Evolutionary conservation across 2,797 vertebrate species (phyloP).

Genomic region (Coreius guichenoti): DNA sequence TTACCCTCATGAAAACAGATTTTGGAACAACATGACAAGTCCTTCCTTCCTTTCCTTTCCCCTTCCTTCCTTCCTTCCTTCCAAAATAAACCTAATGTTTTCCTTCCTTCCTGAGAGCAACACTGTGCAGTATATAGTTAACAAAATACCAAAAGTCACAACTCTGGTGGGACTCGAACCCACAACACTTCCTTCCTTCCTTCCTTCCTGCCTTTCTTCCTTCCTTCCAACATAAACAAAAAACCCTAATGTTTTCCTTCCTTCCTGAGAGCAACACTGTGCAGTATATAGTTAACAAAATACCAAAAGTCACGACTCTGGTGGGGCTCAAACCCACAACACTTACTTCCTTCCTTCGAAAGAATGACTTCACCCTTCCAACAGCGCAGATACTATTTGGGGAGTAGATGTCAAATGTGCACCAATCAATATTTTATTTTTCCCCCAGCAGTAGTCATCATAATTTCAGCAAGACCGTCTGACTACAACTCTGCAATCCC

Average conservation of each 20-base stretch:
- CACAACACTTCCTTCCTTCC: conserved; percentile 76
- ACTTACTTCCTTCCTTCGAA: not conserved
- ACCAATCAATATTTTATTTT: conserved; percentile 2
- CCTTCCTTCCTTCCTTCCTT: no score
- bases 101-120: no score
- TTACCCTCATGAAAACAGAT: not conserved
- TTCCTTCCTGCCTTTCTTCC: no score
- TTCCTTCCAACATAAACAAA: no score
- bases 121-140: no score
- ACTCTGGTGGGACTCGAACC: conserved; percentile 87
- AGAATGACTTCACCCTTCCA: conserved; percentile 10
- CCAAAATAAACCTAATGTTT: no score
- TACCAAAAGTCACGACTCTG: conserved; percentile 71
- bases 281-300: no score
- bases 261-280: no score
- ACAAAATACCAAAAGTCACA: conserved; percentile 42
- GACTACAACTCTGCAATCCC: not conserved
- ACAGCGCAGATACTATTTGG: conserved; percentile 15
- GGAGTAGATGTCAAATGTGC: not conserved
- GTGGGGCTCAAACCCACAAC: conserved; percentile 88
- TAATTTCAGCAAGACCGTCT: conserved; percentile 1
- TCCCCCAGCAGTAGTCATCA: not conserved
- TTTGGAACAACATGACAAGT: no score
- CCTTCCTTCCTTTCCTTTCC: no score
- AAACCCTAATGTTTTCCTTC: no score